Evolutionary conservation across 1,140 invertebrate species (phyloP), one percentile per base, ranked within the genome.

Genomic region (Palaemon carinicauda): DNA sequence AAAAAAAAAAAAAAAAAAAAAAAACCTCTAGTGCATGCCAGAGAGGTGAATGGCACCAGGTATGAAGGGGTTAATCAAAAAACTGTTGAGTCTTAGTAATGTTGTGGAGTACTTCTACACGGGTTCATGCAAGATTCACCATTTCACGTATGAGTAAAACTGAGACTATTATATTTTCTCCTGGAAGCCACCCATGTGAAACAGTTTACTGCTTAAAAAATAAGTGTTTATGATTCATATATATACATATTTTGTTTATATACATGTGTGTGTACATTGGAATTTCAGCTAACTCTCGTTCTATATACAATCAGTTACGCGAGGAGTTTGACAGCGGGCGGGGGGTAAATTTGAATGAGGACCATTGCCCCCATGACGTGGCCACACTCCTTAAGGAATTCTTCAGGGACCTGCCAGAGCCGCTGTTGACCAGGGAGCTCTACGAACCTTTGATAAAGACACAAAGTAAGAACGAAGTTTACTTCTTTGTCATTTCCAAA

Each of bases 331-430:
- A 98, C 92, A 94, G 94, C 88, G 96, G 96, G 17, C 94, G 94
- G 89, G 95, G 96, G 89, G 94, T 95, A 3, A 93, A 94, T 80
- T 93, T 98, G 89, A 95, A 95, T 50, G 93, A 94, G 7, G 95
- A 96, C 60, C 95, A 95, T 88, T 96, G 96, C 92, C 96, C 96
- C 0, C 97, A 98, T 91, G 97, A 99, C 91, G 96, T 98, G 24
- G 97, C 97, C 4, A 96, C 96, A 0, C 92, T 99, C 27, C 92
- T 98, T 1, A 99, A 99, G 91, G 97, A 98, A 91, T 98, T 96
- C 92, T 95, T 98, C 88, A 93, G 97, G 33, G 97, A 98, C 91
- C 92, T 99, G 60, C 97, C 97, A 0, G 97, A 99, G 91, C 96
- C 97, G 4, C 92, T 99, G 24, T 94, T 99, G 1, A 98, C 97